A percentile compares a stretch with the other conserved stretches of the same genome.
phyloP scores from a whole-genome alignment of 2,113 vertebrate genomes.

The Lepisosteus osseus region DNA sequence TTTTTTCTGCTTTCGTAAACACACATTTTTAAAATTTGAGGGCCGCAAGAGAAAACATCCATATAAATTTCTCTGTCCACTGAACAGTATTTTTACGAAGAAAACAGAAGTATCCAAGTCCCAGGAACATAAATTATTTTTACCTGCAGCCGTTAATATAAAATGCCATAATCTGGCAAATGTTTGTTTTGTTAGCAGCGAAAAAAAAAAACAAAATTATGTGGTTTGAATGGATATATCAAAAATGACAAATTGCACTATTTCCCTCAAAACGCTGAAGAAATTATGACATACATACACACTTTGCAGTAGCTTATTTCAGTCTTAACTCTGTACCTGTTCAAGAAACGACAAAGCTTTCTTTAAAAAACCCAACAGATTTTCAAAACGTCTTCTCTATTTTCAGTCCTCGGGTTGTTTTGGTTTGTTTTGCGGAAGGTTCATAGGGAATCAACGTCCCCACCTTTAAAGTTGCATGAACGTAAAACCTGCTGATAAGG shows the following conservation, averaged over 20 bases:
- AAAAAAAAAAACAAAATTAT: conserved; percentile 23
- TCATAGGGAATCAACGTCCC: conserved; percentile 22
- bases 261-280: conserved; percentile 22
- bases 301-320: conserved; percentile 31
- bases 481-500: neutral
- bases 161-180: conserved; percentile 49
- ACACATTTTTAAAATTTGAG: neutral
- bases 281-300: conserved; percentile 41
- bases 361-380: conserved; percentile 28
- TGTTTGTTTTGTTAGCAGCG: conserved; percentile 41
- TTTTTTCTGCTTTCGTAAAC: neutral
- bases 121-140: too few species aligned
- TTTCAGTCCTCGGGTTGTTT: conserved; percentile 36
- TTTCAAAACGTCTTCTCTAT: conserved; percentile 31
- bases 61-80: too few species aligned
- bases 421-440: conserved; percentile 27
- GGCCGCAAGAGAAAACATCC: too few species aligned
- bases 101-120: too few species aligned
- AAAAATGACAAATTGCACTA: conserved; percentile 52
- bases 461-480: conserved; percentile 19
- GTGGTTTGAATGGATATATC: conserved; percentile 24
- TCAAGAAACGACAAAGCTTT: conserved; percentile 24
- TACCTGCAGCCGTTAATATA: conserved; percentile 16
- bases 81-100: too few species aligned
- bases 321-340: conserved; percentile 47